Conservation (phyloP, 92 coral and sea anemone species). For the Isaurus tuberculatus region DNA sequence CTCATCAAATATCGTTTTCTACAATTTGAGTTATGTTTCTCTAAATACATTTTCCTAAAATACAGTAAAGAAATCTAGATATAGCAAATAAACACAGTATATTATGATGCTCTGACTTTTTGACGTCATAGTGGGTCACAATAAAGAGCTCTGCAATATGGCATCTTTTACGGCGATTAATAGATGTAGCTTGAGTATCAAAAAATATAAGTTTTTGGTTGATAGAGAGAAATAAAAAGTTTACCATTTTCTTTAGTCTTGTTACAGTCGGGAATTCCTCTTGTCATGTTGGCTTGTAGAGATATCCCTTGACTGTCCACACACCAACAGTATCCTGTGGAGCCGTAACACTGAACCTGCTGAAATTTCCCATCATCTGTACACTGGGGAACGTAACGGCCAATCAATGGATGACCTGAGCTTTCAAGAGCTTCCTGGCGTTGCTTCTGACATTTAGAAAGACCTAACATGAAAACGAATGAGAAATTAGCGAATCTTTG, state of each 20-base stretch:
- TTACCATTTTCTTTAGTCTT: conserved; percentile 68
- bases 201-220: too few relatives aligned
- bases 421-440: conserved; percentile 80
- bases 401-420: conserved; percentile 60
- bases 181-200: too few relatives aligned
- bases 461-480: conserved; percentile 53
- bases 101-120: too few relatives aligned
- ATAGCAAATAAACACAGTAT: too few relatives aligned
- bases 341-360: conserved; percentile 92
- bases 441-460: conserved; percentile 78
- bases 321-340: conserved; percentile 99
- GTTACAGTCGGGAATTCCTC: conserved; percentile 90
- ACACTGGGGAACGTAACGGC: conserved; percentile 91
- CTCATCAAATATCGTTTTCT: too few relatives aligned
- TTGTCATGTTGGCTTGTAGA: conserved; percentile 80
- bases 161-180: too few relatives aligned
- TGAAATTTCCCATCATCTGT: conserved; percentile 79
- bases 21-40: too few relatives aligned
- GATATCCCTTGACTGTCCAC: conserved; percentile 79
- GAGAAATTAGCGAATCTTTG: not conserved
- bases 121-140: too few relatives aligned
- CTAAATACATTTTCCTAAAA: too few relatives aligned
- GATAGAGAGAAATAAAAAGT: too few relatives aligned
- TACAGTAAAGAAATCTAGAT: too few relatives aligned
- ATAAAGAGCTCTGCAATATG: too few relatives aligned